These are phyloP conservation scores for Panthera tigris DNA, from an alignment of 2,113 vertebrate species.

Conservation along the genomic window DNA sequence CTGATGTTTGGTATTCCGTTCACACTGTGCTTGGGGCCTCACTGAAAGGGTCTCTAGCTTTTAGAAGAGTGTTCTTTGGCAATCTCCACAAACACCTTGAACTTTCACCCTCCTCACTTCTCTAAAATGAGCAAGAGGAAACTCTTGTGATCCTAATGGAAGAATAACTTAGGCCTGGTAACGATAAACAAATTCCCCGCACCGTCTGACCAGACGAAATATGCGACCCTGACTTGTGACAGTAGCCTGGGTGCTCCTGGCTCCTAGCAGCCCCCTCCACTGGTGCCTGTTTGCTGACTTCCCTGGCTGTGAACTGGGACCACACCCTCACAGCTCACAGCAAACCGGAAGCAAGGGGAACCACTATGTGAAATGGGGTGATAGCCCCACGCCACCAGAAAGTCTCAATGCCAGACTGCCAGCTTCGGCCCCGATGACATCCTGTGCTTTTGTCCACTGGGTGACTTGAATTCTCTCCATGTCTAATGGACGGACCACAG, in stretches of 20 bases:
- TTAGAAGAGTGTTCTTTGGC: neutral
- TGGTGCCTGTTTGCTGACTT: neutral
- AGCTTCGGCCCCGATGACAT: neutral
- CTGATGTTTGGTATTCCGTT: neutral
- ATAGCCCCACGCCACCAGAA: neutral
- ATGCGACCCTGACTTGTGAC: neutral
- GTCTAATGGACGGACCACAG: neutral
- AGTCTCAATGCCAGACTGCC: neutral
- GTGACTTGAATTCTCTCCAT: neutral
- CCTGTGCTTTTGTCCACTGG: neutral
- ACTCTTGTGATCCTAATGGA: neutral
- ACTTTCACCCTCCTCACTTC: neutral
- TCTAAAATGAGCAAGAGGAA: constrained; percentile 27
- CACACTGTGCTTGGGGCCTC: neutral
- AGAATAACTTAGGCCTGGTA: neutral
- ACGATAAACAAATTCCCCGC: neutral
- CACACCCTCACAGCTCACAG: neutral
- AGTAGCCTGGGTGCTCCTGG: neutral
- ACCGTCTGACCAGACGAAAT: neutral
- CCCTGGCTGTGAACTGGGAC: neutral
- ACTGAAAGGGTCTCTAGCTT: neutral
- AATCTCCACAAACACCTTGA: neutral
- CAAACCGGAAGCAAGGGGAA: constrained; percentile 18
- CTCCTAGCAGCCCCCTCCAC: neutral
- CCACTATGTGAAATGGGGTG: neutral